Percentiles rank a stretch among this genome's conserved stretches.
phyloP scores from a whole-genome alignment of 2,113 vertebrate species.

The Trichechus manatus region DNA sequence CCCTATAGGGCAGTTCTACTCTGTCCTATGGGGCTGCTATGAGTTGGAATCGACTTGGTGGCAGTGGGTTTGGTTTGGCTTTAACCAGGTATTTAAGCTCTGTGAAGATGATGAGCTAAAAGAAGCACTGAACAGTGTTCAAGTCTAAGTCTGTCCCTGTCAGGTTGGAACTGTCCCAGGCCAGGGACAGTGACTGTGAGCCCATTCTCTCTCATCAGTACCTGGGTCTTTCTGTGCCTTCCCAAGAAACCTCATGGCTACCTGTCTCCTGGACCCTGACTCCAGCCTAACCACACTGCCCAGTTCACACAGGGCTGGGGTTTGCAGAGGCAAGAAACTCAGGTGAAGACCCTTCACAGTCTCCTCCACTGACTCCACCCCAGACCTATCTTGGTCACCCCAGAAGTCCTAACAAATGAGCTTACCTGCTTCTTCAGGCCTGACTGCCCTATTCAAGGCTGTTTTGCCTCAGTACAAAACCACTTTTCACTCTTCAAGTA shows the following conservation, averaged over 20 bases:
- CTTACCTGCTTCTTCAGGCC: neutral
- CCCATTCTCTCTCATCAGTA: constrained; percentile 20
- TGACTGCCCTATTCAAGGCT: neutral
- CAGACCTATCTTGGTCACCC: neutral
- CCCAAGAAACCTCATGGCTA: neutral
- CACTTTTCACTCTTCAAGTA: neutral
- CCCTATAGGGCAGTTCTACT: neutral
- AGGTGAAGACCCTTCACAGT: neutral
- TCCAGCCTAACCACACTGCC: neutral
- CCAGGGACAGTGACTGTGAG: neutral
- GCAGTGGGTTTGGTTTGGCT: neutral
- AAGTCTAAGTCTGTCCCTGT: neutral
- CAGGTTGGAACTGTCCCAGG: neutral
- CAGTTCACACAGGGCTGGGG: neutral
- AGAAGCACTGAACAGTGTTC: neutral
- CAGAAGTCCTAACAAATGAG: neutral
- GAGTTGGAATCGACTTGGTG: neutral
- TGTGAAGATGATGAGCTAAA: neutral
- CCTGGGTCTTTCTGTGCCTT: neutral
- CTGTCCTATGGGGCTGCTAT: neutral
- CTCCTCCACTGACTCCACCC: neutral
- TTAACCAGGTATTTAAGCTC: neutral
- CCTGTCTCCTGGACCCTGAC: neutral
- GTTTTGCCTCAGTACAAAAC: constrained; percentile 7
- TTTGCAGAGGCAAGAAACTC: neutral